These are phyloP conservation scores for Bombus difficillimus DNA, from an alignment of 1,140 invertebrate species.

Conservation along the genomic window DNA sequence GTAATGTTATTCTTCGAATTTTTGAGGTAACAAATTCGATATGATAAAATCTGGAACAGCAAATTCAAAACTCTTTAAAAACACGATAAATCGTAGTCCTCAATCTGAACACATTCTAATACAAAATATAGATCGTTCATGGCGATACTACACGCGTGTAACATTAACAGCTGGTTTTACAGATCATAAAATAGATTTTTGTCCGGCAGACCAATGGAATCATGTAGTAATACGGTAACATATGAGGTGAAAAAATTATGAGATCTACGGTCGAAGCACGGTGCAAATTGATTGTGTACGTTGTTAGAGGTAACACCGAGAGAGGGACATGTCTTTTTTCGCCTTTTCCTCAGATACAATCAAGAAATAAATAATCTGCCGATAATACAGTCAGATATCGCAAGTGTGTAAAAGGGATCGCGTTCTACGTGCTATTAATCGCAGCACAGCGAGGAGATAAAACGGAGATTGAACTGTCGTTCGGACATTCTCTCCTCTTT, in stretches of 20 bases:
- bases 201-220: constrained; percentile 2
- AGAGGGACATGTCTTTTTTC: not conserved
- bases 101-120: not conserved
- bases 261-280: not conserved
- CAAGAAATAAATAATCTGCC: not conserved
- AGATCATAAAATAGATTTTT: constrained; percentile 36
- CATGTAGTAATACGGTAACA: not conserved
- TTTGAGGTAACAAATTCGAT: too few relatives aligned
- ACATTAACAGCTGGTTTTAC: constrained; percentile 39
- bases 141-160: not conserved
- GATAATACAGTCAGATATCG: constrained; percentile 24
- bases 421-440: constrained; percentile 9
- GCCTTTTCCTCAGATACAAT: constrained; percentile 7
- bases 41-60: too few relatives aligned
- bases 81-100: too few relatives aligned
- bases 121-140: constrained; percentile 15
- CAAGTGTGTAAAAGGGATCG: not conserved
- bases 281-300: not conserved
- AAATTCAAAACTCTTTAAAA: too few relatives aligned
- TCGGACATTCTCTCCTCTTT: constrained; percentile 36
- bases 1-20: too few relatives aligned
- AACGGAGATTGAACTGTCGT: constrained; percentile 39
- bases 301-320: not conserved
- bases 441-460: constrained; percentile 8
- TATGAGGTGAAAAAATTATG: not conserved